A percentile compares a stretch with the other conserved stretches of the same genome.
These are phyloP conservation scores for Drosophila guanche DNA, from an alignment of 1,140 invertebrate genomes.

Conservation along the genomic window DNA sequence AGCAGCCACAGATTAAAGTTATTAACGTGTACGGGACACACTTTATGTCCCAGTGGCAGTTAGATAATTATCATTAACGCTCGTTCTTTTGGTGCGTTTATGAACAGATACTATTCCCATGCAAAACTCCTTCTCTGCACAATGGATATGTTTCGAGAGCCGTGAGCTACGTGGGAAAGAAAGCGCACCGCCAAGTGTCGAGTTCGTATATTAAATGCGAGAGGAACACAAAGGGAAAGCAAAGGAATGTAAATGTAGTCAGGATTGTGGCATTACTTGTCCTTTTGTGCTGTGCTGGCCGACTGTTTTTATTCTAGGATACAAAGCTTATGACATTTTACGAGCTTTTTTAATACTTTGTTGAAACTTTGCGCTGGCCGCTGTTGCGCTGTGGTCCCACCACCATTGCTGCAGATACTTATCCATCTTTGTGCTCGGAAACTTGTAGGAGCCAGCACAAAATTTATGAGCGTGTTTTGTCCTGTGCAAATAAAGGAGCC, in stretches of 20 bases:
- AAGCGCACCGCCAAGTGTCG: neutral
- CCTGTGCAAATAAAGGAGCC: slow-evolving; percentile 41
- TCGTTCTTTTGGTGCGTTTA: too few species aligned
- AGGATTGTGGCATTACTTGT: slow-evolving; percentile 43
- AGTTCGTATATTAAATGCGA: slow-evolving; percentile 1
- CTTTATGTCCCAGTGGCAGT: too few species aligned
- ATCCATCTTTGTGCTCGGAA: slow-evolving; percentile 53
- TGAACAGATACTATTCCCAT: too few species aligned
- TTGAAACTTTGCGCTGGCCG: slow-evolving; percentile 47
- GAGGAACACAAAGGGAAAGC: neutral
- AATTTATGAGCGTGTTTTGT: slow-evolving; percentile 64
- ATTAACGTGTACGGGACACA: too few species aligned
- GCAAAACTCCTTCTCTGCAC: too few species aligned
- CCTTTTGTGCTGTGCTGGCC: slow-evolving; percentile 19
- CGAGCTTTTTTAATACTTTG: slow-evolving; percentile 69
- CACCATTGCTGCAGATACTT: slow-evolving; percentile 25
- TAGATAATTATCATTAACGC: too few species aligned
- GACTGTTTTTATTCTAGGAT: slow-evolving; percentile 23
- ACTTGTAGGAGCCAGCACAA: slow-evolving; percentile 50
- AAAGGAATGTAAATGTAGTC: slow-evolving; percentile 32
- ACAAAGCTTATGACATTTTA: slow-evolving; percentile 70
- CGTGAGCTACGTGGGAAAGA: slow-evolving; percentile 2
- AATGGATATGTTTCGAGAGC: too few species aligned
- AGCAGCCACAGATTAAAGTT: neutral
- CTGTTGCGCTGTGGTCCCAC: neutral